A percentile compares a stretch with the other conserved stretches of the same genome.
These are phyloP conservation scores for Zaprionus capensis DNA, from an alignment of 1,140 invertebrate species.

Conservation along the genomic window DNA sequence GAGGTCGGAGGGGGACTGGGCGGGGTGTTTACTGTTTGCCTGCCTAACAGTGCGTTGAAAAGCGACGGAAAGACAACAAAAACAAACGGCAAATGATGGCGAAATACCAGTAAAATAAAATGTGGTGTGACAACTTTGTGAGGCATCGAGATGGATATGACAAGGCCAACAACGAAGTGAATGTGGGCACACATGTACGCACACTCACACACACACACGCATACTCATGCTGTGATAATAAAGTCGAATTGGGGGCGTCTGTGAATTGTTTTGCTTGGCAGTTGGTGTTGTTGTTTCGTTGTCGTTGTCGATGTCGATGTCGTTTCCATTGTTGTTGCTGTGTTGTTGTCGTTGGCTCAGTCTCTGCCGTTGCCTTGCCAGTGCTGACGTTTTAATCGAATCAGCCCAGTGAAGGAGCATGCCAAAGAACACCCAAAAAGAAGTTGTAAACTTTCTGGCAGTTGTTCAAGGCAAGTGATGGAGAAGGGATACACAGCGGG, in stretches of 20 bases:
- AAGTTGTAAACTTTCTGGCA: constrained; percentile 74
- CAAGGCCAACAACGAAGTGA: constrained; percentile 50
- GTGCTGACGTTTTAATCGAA: constrained; percentile 82
- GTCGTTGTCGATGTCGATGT: constrained; percentile 47
- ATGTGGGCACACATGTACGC: constrained; percentile 25
- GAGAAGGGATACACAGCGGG: not conserved
- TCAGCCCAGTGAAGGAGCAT: constrained; percentile 63
- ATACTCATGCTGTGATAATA: constrained; percentile 48
- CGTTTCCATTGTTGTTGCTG: constrained; percentile 49
- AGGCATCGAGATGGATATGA: constrained; percentile 75
- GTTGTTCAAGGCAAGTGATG: constrained; percentile 32
- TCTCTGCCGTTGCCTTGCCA: constrained; percentile 46
- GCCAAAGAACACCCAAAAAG: constrained; percentile 39
- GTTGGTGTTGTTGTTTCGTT: constrained; percentile 29
- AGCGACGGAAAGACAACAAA: constrained; percentile 41
- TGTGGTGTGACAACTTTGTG: constrained; percentile 76
- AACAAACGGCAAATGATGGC: constrained; percentile 64
- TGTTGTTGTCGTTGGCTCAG: constrained; percentile 20
- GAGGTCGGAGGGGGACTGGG: not conserved
- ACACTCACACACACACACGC: not conserved
- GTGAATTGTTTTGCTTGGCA: constrained; percentile 66
- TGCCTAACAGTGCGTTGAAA: constrained; percentile 45
- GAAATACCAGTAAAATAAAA: constrained; percentile 76
- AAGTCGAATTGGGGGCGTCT: constrained; percentile 44
- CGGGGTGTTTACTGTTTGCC: not conserved